Evolutionary conservation across 2,113 vertebrate species (phyloP), one percentile per base, ranked within the genome.

Genomic region (Orycteropus afer): DNA sequence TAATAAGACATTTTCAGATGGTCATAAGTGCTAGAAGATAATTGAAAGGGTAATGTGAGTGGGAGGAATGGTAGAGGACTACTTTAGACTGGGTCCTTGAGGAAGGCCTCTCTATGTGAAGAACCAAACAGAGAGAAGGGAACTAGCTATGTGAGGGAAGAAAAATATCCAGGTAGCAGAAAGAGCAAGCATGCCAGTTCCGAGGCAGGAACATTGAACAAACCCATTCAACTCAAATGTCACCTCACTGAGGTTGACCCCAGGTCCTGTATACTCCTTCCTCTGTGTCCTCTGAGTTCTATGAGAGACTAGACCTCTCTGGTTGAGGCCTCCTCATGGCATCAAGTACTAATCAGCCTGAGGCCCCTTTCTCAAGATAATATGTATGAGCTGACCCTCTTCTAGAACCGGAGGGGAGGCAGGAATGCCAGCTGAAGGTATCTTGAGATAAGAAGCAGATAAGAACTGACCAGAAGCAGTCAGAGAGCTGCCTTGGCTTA

Each of bases 221-320:
- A 18, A 45, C 7, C 34, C 42, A 20, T 15, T 59, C 20, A 67
- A 11, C 15, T 32, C 32, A 51, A 63, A 29, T 65, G 65, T 51
- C 47, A 55, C 34, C 49, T 23, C 0, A 1, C 15, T 78, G 23
- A 45, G 23, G 17, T 13, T 32, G 29, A 2, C 32, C 5, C 6
- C 10, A 4, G 40, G 4, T 20, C n/a, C 18, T 4, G 3, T 17
- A 3, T 1, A 25, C 3, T 17, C 0, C 8, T 49, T 89, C 34
- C 32, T 82, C 11, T 4, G 14, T 40, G 53, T 6, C 15, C 23
- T 22, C 51, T 45, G 40, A 45, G 47, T 29, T 23, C 10, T 23
- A 5, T 37, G 47, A n/a, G 9, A 32, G 11, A 12, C 49, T 5
- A 7, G 42, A 27, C 13, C 63, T 45, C 51, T 42, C 78, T 59